phyloP scores from a whole-genome alignment of 2,113 vertebrate genomes.

The Mesoclemmys tuberculata region DNA sequence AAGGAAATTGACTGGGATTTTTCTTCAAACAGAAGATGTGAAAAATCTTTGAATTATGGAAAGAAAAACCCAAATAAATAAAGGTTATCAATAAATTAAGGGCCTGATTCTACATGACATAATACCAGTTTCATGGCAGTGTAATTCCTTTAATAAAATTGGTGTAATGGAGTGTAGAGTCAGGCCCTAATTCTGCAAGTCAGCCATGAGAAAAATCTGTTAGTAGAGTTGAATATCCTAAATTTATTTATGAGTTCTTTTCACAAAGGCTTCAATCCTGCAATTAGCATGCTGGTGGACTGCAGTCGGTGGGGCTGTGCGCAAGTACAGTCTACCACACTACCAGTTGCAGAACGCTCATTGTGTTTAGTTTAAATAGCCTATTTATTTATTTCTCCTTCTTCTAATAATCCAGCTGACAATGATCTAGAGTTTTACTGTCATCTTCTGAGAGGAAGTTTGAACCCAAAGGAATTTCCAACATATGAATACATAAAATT shows the following conservation, averaged over 20 bases:
- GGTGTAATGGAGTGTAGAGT: background rate
- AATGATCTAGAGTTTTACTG: slow-evolving; percentile 88
- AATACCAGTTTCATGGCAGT: accelerated
- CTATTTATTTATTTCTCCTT: slow-evolving; percentile 71
- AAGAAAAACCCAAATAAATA: background rate
- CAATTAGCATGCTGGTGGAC: background rate
- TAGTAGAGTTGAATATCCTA: background rate
- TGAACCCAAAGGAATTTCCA: slow-evolving; percentile 87
- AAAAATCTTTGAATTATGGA: slow-evolving; percentile 9
- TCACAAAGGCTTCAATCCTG: background rate
- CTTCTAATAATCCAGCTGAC: slow-evolving; percentile 79
- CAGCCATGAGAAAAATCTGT: background rate
- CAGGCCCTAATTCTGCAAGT: accelerated
- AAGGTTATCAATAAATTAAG: background rate
- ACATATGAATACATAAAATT: slow-evolving; percentile 90
- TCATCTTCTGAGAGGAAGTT: slow-evolving; percentile 87
- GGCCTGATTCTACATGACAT: background rate
- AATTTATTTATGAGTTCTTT: background rate
- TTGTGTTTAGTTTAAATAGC: slow-evolving; percentile 60
- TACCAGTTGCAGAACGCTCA: background rate
- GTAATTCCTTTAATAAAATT: background rate
- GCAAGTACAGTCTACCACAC: background rate
- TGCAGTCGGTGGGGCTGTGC: background rate
- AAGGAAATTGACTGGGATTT: slow-evolving; percentile 60
- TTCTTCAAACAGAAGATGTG: slow-evolving; percentile 21